A percentile compares a stretch with the other conserved stretches of the same genome.
Evolutionary conservation across 2,888 invertebrate species (phyloP).

Genomic region (Phania funesta): DNA sequence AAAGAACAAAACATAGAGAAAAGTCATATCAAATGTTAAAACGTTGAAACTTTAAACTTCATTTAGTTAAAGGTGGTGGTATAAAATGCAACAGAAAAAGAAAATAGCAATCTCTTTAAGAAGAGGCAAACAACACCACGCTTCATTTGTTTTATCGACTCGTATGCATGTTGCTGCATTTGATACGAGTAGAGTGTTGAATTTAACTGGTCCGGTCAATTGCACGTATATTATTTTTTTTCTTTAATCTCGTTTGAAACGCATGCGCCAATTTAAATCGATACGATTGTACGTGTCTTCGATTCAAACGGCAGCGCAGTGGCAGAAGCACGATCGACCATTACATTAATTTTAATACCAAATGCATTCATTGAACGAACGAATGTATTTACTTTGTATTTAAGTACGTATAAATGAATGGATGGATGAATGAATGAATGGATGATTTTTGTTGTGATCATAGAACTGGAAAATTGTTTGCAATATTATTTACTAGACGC

Average conservation of each 20-base stretch:
- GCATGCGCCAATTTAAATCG: slow-evolving; percentile 62
- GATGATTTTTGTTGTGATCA: slow-evolving; percentile 63
- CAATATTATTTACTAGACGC: slow-evolving; percentile 64
- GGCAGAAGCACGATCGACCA: slow-evolving; percentile 24
- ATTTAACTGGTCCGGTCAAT: slow-evolving; percentile 56
- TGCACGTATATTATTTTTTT: not conserved
- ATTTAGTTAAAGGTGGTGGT: slow-evolving; percentile 61
- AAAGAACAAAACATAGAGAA: slow-evolving; percentile 5
- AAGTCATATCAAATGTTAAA: slow-evolving; percentile 61
- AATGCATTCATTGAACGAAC: slow-evolving; percentile 36
- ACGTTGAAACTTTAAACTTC: slow-evolving; percentile 59
- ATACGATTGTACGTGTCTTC: slow-evolving; percentile 36
- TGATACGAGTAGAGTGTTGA: slow-evolving; percentile 49
- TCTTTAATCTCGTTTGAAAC: slow-evolving; percentile 46
- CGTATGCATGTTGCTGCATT: slow-evolving; percentile 22
- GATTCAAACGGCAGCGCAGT: slow-evolving; percentile 9
- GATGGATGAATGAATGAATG: slow-evolving; percentile 51
- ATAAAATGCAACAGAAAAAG: slow-evolving; percentile 27
- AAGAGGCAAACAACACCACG: slow-evolving; percentile 50
- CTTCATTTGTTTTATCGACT: slow-evolving; percentile 68
- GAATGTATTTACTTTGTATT: not conserved
- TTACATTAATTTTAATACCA: slow-evolving; percentile 33
- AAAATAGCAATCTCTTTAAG: not conserved
- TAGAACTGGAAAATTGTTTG: slow-evolving; percentile 64
- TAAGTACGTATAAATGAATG: not conserved